Conservation (phyloP, 2,888 invertebrate genomes). For the Mycalesis mineus region DNA sequence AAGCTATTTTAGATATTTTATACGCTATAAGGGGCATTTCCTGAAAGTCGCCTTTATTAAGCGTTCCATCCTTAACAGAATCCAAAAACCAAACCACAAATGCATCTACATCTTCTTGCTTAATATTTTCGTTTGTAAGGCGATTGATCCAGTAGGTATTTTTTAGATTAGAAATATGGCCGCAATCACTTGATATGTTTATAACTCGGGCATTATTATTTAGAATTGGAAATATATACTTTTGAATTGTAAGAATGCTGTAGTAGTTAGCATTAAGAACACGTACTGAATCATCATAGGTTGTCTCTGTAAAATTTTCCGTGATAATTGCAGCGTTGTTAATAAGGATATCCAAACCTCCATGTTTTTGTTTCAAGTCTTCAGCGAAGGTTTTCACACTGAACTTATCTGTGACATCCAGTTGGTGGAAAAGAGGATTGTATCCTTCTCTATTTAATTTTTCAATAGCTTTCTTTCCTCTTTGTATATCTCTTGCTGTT, state of each 20-base stretch:
- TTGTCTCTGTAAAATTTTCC: conserved; percentile 28
- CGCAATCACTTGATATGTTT: no score
- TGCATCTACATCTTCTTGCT: conserved; percentile 31
- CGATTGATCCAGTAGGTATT: conserved; percentile 35
- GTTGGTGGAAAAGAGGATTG: conserved; percentile 45
- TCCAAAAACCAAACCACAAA: conserved; percentile 38
- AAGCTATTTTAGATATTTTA: conserved; percentile 35
- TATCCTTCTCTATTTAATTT: conserved; percentile 69
- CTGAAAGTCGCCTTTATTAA: conserved; percentile 33
- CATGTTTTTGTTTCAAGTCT: conserved; percentile 32
- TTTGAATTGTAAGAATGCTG: conserved; percentile 35
- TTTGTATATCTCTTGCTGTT: conserved; percentile 75
- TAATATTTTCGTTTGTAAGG: conserved; percentile 30
- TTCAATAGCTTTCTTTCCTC: conserved; percentile 75
- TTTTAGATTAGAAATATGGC: conserved; percentile 27
- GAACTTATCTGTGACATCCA: conserved; percentile 32
- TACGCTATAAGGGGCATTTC: conserved; percentile 33
- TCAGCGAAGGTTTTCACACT: conserved; percentile 30
- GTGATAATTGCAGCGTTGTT: conserved; percentile 40
- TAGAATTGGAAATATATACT: conserved; percentile 22
- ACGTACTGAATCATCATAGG: neutral
- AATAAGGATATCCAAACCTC: conserved; percentile 22
- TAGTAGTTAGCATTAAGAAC: conserved; percentile 38
- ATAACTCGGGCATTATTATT: no score
- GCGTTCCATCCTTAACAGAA: conserved; percentile 31